These are phyloP conservation scores for Mus caroli DNA, from an alignment of 2,797 vertebrate species.

Conservation along the genomic window DNA sequence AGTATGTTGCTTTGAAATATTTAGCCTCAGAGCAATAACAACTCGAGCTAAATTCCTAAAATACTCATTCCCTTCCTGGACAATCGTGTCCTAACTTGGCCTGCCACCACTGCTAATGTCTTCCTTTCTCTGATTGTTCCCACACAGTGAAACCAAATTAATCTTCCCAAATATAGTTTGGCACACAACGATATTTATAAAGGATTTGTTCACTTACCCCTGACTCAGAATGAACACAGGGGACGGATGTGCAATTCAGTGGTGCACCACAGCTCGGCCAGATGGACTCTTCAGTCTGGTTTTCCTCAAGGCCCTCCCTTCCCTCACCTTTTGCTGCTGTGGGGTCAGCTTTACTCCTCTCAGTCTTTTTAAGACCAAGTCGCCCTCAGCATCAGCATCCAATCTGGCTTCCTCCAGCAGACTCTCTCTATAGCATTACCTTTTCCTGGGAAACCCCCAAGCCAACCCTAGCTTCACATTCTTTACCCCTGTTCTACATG, in stretches of 20 bases:
- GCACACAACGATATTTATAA: neutral
- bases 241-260: neutral
- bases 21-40: constrained; percentile 20
- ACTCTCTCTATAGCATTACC: too few relatives aligned
- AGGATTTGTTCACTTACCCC: neutral
- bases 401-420: neutral
- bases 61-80: constrained; percentile 25
- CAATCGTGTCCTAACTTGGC: constrained; percentile 14
- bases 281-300: neutral
- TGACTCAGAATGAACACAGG: neutral
- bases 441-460: neutral
- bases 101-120: neutral
- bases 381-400: neutral
- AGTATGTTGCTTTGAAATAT: constrained; percentile 42
- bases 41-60: constrained; percentile 56
- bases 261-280: too few relatives aligned
- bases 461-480: neutral
- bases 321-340: neutral
- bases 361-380: neutral
- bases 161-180: constrained; percentile 61
- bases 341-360: neutral
- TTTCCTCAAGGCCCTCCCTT: neutral
- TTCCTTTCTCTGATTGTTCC: constrained; percentile 49
- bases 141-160: constrained; percentile 48
- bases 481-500: neutral